phyloP scores from a whole-genome alignment of 2,888 invertebrate genomes.

The Exephanes ischioxanthus region DNA sequence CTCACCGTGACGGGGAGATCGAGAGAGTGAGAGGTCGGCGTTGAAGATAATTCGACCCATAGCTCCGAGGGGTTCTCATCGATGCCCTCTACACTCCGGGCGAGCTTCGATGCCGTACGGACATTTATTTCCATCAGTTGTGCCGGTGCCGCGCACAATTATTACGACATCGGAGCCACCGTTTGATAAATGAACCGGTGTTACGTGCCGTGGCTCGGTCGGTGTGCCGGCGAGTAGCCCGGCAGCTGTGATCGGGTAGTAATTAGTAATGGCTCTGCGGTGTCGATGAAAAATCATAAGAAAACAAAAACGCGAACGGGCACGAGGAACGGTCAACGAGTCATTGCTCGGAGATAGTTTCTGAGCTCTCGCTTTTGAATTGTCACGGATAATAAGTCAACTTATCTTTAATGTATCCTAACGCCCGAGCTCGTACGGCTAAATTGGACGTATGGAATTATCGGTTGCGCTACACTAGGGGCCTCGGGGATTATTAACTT shows the following conservation, averaged over 20 bases:
- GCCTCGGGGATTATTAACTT: constrained; percentile 30
- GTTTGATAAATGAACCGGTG: constrained; percentile 47
- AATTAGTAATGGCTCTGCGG: constrained; percentile 44
- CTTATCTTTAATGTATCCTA: constrained; percentile 4
- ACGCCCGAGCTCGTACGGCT: not conserved
- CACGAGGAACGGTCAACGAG: not conserved
- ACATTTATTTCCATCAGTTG: constrained; percentile 42
- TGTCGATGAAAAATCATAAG: not conserved
- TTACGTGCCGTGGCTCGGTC: constrained; percentile 15
- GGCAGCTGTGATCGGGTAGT: constrained; percentile 23
- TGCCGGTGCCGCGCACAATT: constrained; percentile 43
- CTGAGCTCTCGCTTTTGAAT: constrained; percentile 16
- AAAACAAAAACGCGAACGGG: not conserved
- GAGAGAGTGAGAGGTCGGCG: not conserved
- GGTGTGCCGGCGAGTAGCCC: constrained; percentile 5
- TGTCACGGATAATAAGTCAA: constrained; percentile 46
- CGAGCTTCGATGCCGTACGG: constrained; percentile 16
- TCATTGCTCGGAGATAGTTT: not conserved
- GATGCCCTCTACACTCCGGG: constrained; percentile 2
- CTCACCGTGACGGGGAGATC: not conserved
- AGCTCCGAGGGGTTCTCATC: not conserved
- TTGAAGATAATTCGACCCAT: constrained; percentile 23
- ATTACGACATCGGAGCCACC: constrained; percentile 48
- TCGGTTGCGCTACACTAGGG: constrained; percentile 36
- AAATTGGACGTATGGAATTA: constrained; percentile 21